Evolutionary conservation across 1,140 invertebrate genomes (phyloP).

Genomic region (Sitophilus oryzae): DNA sequence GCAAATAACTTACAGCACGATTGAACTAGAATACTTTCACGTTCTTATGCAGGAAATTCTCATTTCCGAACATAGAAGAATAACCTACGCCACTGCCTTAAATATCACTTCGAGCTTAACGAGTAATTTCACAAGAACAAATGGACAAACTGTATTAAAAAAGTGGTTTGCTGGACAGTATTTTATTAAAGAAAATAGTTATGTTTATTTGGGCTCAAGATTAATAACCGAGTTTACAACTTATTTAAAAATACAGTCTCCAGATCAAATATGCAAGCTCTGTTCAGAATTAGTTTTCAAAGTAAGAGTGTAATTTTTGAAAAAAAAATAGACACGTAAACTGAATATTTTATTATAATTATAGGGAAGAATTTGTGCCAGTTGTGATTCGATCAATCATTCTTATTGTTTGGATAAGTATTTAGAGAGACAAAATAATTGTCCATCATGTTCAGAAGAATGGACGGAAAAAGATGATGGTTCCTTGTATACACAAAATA

Average conservation of each 20-base stretch:
- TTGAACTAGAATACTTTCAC: constrained; percentile 37
- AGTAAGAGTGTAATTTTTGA: constrained; percentile 17
- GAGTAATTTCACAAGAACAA: constrained; percentile 21
- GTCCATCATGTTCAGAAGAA: constrained; percentile 26
- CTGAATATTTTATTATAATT: constrained; percentile 17
- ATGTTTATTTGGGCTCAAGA: constrained; percentile 30
- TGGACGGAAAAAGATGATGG: constrained; percentile 18
- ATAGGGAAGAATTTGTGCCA: constrained; percentile 27
- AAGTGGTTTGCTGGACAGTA: constrained; percentile 32
- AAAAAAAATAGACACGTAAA: not conserved
- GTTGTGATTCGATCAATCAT: constrained; percentile 27
- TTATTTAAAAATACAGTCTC: constrained; percentile 28
- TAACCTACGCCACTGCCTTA: constrained; percentile 26
- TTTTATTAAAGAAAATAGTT: constrained; percentile 25
- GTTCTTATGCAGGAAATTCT: constrained; percentile 33
- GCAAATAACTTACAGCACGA: constrained; percentile 25
- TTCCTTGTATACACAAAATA: not conserved
- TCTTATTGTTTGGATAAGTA: constrained; percentile 30
- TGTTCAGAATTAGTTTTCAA: constrained; percentile 34
- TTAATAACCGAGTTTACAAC: constrained; percentile 33
- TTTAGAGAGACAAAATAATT: constrained; percentile 25
- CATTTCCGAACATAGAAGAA: constrained; percentile 17
- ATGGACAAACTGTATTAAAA: constrained; percentile 28
- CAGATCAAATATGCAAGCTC: constrained; percentile 30
- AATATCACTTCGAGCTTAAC: constrained; percentile 33